phyloP scores from a whole-genome alignment of 2,113 vertebrate species.

The Carollia perspicillata region DNA sequence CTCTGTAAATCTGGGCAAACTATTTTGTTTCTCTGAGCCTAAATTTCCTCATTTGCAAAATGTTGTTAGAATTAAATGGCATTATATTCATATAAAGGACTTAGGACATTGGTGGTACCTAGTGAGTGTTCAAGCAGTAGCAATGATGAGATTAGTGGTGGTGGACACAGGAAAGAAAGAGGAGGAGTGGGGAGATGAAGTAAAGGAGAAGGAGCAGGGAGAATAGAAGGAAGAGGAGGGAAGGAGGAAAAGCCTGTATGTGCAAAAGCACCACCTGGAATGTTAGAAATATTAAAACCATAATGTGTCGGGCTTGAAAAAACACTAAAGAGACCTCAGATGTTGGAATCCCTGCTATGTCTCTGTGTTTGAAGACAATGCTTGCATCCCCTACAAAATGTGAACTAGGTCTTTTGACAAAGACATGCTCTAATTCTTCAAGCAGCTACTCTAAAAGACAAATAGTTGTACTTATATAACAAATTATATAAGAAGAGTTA shows the following conservation, averaged over 20 bases:
- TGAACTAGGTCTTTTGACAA: constrained; percentile 20
- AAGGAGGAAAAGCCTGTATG: not conserved
- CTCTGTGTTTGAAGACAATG: not conserved
- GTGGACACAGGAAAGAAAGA: fast-evolving
- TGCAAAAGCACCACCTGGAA: not conserved
- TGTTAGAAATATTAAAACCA: not conserved
- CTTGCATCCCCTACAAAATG: not conserved
- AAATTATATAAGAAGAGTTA: constrained; percentile 43
- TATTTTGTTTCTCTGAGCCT: not conserved
- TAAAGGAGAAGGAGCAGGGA: too few relatives aligned
- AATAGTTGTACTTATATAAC: constrained; percentile 58
- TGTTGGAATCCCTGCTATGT: not conserved
- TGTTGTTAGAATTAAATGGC: not conserved
- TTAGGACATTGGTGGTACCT: not conserved
- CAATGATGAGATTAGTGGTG: not conserved
- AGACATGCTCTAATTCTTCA: not conserved
- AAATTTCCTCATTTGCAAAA: not conserved
- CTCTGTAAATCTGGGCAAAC: not conserved
- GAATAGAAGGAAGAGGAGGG: not conserved
- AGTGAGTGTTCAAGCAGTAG: not conserved
- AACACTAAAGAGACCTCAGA: not conserved
- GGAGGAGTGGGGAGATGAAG: too few relatives aligned
- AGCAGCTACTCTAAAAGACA: not conserved
- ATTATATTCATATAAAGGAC: not conserved
- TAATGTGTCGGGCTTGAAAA: not conserved